Conservation (phyloP, 2,888 invertebrate genomes). For the Conops quadrifasciatus region DNA sequence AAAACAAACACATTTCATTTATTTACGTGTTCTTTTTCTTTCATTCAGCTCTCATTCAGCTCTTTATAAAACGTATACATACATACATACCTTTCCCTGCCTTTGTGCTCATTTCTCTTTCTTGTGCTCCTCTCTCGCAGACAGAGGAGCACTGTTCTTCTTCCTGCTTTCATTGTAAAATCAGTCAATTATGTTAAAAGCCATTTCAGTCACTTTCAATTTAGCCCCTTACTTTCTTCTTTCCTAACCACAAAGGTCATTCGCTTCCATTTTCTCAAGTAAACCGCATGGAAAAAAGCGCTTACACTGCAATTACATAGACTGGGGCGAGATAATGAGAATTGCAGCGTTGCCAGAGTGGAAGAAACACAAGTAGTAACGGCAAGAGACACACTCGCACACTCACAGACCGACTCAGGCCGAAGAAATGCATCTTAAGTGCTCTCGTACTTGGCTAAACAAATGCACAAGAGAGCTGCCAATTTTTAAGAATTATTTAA, state of each 20-base stretch:
- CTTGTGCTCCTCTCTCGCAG: too few species aligned
- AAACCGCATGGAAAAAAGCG: constrained; percentile 31
- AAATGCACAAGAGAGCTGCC: constrained; percentile 14
- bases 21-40: too few species aligned
- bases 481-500: background rate
- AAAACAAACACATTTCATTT: too few species aligned
- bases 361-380: background rate
- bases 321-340: constrained; percentile 19
- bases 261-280: constrained; percentile 29
- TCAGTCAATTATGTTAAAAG: constrained; percentile 50
- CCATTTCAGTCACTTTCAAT: constrained; percentile 40
- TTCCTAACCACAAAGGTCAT: constrained; percentile 27
- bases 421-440: constrained; percentile 21
- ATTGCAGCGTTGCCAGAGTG: background rate
- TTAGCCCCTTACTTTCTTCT: background rate
- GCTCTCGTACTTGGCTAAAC: background rate
- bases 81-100: too few species aligned
- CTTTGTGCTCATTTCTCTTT: too few species aligned
- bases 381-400: background rate
- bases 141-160: background rate
- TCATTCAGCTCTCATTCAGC: too few species aligned
- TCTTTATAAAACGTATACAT: too few species aligned
- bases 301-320: constrained; percentile 16
- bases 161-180: background rate
- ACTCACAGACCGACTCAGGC: background rate